A percentile compares a stretch with the other conserved stretches of the same genome.
Conservation (phyloP, 2,113 vertebrate genomes). For the Hydropotes inermis region DNA sequence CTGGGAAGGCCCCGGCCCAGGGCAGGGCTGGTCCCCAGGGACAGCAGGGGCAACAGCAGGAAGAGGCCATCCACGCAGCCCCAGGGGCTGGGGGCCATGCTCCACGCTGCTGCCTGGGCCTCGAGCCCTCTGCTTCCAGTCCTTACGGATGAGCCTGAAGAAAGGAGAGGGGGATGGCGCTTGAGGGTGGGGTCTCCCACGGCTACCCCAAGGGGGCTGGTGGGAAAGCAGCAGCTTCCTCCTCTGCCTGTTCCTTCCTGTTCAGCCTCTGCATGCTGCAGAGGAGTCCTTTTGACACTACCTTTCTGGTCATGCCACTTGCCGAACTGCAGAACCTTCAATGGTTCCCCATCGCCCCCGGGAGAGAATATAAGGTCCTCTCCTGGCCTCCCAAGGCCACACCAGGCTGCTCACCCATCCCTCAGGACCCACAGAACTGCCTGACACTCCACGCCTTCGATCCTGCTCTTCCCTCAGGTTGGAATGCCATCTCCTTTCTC, state of each 20-base stretch:
- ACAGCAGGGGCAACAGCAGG: conserved; percentile 41
- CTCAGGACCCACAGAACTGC: not conserved
- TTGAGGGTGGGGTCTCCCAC: not conserved
- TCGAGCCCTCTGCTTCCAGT: not conserved
- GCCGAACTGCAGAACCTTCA: not conserved
- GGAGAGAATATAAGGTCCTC: not conserved
- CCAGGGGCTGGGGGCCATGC: conserved; percentile 51
- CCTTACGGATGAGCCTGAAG: conserved; percentile 43
- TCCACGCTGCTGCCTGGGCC: not conserved
- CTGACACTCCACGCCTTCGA: not conserved
- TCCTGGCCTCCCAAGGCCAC: not conserved
- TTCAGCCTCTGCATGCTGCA: not conserved
- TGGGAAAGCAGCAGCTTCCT: not conserved
- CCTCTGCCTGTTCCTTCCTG: not conserved
- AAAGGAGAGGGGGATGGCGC: not conserved
- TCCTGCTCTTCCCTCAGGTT: not conserved
- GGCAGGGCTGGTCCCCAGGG: not conserved
- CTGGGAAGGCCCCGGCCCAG: not conserved
- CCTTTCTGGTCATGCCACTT: not conserved
- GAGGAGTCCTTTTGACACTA: not conserved
- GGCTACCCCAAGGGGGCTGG: not conserved
- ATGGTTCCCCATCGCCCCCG: not conserved
- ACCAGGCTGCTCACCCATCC: not conserved
- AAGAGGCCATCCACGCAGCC: not conserved
- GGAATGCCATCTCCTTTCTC: not conserved